Evolutionary conservation across 2,888 invertebrate species (phyloP).

Genomic region (Rapana venosa): DNA sequence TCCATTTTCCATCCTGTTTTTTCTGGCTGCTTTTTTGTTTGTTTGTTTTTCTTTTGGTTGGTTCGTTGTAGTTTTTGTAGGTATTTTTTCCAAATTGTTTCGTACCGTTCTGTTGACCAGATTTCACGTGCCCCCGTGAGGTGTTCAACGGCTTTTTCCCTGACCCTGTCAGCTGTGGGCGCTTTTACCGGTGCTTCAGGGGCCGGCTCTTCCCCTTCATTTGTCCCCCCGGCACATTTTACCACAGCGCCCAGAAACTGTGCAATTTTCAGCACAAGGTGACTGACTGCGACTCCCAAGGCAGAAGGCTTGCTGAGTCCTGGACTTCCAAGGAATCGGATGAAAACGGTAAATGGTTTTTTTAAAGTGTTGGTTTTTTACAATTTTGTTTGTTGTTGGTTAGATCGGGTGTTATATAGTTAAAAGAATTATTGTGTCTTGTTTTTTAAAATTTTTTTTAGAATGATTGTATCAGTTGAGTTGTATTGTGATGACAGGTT

Average conservation of each 20-base stretch:
- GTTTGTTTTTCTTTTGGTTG: no score
- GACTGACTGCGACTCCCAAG: constrained; percentile 42
- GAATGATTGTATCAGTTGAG: no score
- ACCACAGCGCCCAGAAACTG: constrained; percentile 33
- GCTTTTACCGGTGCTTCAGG: constrained; percentile 47
- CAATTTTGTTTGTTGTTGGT: no score
- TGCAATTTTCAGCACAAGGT: constrained; percentile 47
- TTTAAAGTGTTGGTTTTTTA: no score
- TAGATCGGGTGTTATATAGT: no score
- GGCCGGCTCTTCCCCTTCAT: constrained; percentile 48
- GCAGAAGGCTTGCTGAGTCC: constrained; percentile 6
- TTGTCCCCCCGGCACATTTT: constrained; percentile 51
- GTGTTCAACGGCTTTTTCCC: constrained; percentile 44
- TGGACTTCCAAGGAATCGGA: not conserved
- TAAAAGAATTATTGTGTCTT: no score
- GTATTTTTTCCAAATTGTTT: not conserved
- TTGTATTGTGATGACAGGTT: no score
- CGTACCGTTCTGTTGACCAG: not conserved
- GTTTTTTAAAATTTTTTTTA: no score
- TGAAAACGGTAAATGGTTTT: not conserved
- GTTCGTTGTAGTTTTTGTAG: not conserved
- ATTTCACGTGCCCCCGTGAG: constrained; percentile 45
- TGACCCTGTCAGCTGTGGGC: constrained; percentile 45
- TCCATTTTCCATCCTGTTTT: no score
- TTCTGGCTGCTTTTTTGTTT: no score